Evolutionary conservation across 2,888 invertebrate species (phyloP).

Genomic region (Patella caerulea): DNA sequence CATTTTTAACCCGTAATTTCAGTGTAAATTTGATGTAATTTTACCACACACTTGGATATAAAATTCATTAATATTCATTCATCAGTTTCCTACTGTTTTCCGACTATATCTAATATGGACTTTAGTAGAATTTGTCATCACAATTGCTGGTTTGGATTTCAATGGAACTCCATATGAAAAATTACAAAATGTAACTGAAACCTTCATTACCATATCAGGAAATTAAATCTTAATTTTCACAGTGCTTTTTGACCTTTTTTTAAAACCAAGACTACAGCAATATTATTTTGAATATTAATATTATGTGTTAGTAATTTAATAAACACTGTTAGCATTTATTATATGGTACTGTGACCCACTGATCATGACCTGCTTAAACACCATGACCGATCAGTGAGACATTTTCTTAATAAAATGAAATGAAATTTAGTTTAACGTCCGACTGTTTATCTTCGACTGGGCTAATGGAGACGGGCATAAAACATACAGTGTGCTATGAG

Average conservation of each 20-base stretch:
- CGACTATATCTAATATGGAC: not conserved
- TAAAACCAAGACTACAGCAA: not conserved
- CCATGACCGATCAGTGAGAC: too few species aligned
- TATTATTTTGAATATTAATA: too few species aligned
- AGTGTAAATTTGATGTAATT: not conserved
- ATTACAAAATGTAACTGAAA: not conserved
- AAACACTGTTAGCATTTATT: too few species aligned
- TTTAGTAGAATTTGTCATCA: not conserved
- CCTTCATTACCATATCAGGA: conserved; percentile 10
- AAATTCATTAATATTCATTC: not conserved
- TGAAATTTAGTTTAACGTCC: too few species aligned
- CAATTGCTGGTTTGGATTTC: not conserved
- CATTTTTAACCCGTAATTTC: not conserved
- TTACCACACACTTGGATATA: conserved; percentile 1
- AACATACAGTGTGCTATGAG: too few species aligned
- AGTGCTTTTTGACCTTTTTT: conserved; percentile 1
- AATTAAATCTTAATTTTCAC: not conserved
- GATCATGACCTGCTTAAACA: too few species aligned
- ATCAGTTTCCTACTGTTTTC: not conserved
- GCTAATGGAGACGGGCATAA: too few species aligned
- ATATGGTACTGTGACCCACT: too few species aligned
- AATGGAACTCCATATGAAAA: not conserved
- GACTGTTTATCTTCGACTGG: too few species aligned
- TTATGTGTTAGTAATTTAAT: too few species aligned
- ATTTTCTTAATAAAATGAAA: too few species aligned